These are phyloP conservation scores for Phymatocera aterrima DNA, from an alignment of 2,888 invertebrate species.

Conservation along the genomic window DNA sequence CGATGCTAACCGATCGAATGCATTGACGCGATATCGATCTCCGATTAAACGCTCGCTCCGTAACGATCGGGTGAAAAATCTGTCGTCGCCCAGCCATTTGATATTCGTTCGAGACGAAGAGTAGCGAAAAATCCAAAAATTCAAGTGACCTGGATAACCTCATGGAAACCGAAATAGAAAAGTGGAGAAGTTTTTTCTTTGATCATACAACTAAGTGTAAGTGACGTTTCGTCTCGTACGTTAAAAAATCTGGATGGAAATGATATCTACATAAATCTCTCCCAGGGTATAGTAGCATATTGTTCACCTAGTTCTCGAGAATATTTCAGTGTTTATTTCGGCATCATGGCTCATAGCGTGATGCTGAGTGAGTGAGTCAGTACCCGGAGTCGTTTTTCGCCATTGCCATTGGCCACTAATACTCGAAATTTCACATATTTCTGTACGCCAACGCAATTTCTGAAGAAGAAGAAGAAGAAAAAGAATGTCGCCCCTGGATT, in stretches of 20 bases:
- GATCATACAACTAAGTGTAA: no score
- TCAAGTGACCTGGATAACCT: no score
- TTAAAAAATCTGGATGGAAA: constrained; percentile 11
- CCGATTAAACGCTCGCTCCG: no score
- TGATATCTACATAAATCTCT: neutral
- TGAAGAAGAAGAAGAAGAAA: neutral
- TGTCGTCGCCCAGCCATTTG: no score
- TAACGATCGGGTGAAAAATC: no score
- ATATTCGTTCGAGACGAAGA: no score
- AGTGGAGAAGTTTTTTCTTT: neutral
- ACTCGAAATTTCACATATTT: constrained; percentile 13
- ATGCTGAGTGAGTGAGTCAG: constrained; percentile 30
- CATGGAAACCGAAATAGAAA: neutral
- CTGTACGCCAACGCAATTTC: constrained; percentile 16
- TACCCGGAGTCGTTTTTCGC: neutral
- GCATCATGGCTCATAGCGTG: constrained; percentile 32
- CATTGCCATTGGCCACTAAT: constrained; percentile 10
- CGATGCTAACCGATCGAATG: neutral
- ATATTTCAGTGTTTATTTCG: constrained; percentile 42
- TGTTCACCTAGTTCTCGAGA: constrained; percentile 43
- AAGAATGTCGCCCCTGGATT: neutral
- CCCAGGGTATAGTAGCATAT: neutral
- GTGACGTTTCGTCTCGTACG: no score
- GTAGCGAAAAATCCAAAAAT: neutral
- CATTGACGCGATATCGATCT: neutral